Evolutionary conservation across 2,113 vertebrate species (phyloP).

Genomic region (Tinamus guttatus): DNA sequence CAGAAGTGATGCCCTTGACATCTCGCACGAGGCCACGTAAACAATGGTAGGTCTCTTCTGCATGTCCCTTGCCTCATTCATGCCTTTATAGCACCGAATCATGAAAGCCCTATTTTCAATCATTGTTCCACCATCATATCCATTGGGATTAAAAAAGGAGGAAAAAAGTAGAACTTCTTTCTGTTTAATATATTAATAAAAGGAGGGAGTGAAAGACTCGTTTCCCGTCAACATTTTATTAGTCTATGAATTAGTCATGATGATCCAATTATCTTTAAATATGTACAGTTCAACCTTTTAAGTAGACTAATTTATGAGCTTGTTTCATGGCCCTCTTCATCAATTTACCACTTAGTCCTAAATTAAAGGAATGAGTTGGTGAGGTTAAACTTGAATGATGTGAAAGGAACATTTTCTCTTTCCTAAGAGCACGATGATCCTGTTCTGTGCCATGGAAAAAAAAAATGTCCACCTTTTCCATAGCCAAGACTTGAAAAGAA

Average conservation of each 20-base stretch:
- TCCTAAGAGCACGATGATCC: background rate
- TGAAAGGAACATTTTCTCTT: background rate
- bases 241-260: constrained; percentile 6
- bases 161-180: background rate
- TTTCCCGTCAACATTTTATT: background rate
- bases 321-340: background rate
- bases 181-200: background rate
- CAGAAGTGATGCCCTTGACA: background rate
- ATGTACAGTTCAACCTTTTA: background rate
- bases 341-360: constrained; percentile 10
- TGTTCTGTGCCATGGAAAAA: accelerated
- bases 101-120: background rate
- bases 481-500: background rate
- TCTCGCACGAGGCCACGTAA: background rate
- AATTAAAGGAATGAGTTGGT: background rate
- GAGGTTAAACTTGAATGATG: background rate
- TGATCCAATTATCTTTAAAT: constrained; percentile 18
- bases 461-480: background rate
- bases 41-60: background rate
- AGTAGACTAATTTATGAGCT: background rate
- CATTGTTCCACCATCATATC: background rate
- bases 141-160: background rate
- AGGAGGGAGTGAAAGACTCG: background rate
- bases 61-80: background rate
- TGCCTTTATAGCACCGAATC: background rate